Percentiles rank a stretch among this genome's conserved stretches.
These are phyloP conservation scores for Etheostoma perlongum DNA, from an alignment of 2,797 vertebrate species.

Conservation along the genomic window DNA sequence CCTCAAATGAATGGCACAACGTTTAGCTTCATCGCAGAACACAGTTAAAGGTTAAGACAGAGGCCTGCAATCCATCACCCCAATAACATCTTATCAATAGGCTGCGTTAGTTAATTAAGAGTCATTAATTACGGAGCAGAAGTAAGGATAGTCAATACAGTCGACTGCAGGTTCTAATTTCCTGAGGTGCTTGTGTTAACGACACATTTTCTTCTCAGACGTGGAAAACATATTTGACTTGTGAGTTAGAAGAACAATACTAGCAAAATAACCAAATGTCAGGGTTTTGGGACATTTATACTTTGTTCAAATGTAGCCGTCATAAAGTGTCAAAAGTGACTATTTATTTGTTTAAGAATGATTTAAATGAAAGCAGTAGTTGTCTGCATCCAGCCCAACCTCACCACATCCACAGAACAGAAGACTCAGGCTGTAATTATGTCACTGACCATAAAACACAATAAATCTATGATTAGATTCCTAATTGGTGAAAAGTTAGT, in stretches of 20 bases:
- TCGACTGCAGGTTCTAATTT: conserved; percentile 20
- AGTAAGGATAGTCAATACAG: conserved; percentile 11
- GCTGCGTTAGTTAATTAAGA: conserved; percentile 10
- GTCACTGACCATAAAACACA: background rate
- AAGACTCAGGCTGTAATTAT: background rate
- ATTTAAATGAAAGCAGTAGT: background rate
- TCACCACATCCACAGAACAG: conserved; percentile 12
- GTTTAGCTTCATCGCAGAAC: conserved; percentile 55
- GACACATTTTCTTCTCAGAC: conserved; percentile 17
- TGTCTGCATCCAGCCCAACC: background rate
- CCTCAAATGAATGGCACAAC: conserved; percentile 54
- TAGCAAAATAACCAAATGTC: background rate
- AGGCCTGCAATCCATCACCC: conserved; percentile 35
- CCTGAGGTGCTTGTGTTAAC: background rate
- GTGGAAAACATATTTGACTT: conserved; percentile 9
- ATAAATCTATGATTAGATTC: conserved; percentile 8
- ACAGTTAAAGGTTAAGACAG: conserved; percentile 44
- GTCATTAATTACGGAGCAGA: conserved; percentile 25
- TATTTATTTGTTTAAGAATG: background rate
- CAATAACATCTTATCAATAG: conserved; percentile 24
- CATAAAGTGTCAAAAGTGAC: background rate
- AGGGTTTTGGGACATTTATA: background rate
- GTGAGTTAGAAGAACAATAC: background rate
- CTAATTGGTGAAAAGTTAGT: conserved; percentile 1
- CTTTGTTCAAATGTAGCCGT: background rate